Percentiles rank a stretch among this genome's conserved stretches.
Conservation (phyloP, 2,888 invertebrate genomes). For the Sepioteuthis lessoniana region DNA sequence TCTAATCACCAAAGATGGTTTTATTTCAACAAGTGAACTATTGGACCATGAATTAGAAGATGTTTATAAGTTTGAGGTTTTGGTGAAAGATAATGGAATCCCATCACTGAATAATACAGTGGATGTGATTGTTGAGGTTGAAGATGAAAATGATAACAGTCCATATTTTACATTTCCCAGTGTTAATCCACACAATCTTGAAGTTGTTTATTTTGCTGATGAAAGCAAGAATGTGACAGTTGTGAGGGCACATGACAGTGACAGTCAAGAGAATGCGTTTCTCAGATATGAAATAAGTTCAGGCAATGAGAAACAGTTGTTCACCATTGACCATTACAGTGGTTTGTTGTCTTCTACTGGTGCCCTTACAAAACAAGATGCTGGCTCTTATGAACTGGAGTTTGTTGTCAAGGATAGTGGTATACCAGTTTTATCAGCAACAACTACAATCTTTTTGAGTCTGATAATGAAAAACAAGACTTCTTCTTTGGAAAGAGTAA, state of each 20-base stretch:
- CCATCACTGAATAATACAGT: conserved; percentile 23
- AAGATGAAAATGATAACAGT: conserved; percentile 33
- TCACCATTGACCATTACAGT: conserved; percentile 33
- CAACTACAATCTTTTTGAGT: background rate
- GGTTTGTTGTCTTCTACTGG: conserved; percentile 33
- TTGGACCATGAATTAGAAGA: conserved; percentile 33
- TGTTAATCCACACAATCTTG: background rate
- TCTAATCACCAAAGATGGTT: background rate
- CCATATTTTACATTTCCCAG: conserved; percentile 33
- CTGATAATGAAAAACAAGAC: background rate
- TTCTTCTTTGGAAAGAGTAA: conserved; percentile 9
- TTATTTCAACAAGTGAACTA: conserved; percentile 33
- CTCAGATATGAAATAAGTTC: background rate
- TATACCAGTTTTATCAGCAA: background rate
- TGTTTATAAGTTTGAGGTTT: background rate
- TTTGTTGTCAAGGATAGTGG: background rate
- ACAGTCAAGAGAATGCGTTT: background rate
- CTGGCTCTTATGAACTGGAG: background rate
- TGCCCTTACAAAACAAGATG: conserved; percentile 33
- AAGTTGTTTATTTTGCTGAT: conserved; percentile 10
- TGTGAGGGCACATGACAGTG: conserved; percentile 10
- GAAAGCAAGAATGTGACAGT: conserved; percentile 11
- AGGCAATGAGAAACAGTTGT: conserved; percentile 33
- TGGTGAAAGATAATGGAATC: background rate
- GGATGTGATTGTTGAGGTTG: conserved; percentile 33